Evolutionary conservation across 37 sponge, comb jelly and placozoan species (phyloP).

Genomic region (Halisarca cf. caerulea): DNA sequence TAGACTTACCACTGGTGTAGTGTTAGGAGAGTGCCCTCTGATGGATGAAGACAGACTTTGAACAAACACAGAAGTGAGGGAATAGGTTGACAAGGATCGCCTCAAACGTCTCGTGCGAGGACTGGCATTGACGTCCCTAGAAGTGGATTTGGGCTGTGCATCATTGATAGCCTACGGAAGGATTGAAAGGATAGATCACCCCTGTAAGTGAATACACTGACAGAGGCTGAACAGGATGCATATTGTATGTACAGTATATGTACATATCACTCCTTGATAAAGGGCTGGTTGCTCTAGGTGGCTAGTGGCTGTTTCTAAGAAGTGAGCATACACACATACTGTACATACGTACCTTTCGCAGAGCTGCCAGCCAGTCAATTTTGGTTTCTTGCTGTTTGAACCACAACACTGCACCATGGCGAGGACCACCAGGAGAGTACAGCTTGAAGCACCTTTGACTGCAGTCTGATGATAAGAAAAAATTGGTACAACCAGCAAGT

Average conservation of each 20-base stretch:
- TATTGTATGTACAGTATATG: not conserved
- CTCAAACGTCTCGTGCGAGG: not conserved
- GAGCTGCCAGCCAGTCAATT: slow-evolving; percentile 36
- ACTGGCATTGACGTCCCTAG: not conserved
- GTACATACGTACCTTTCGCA: slow-evolving; percentile 29
- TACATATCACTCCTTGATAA: not conserved
- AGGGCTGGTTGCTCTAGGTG: no score
- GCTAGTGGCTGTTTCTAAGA: no score
- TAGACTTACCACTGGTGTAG: slow-evolving; percentile 19
- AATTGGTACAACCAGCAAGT: no score
- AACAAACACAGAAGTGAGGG: not conserved
- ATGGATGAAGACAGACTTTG: not conserved
- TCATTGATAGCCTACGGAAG: not conserved
- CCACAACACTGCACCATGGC: slow-evolving; percentile 48
- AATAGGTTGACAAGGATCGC: slow-evolving; percentile 16
- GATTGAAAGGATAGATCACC: not conserved
- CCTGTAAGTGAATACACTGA: not conserved
- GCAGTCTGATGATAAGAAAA: slow-evolving; percentile 18
- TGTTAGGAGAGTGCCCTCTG: not conserved
- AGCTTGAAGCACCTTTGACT: slow-evolving; percentile 30
- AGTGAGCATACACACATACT: no score
- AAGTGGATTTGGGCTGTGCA: slow-evolving; percentile 17
- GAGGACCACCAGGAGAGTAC: slow-evolving; percentile 66
- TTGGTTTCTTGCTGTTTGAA: slow-evolving; percentile 39
- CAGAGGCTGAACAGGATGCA: not conserved